Percentiles rank a stretch among this genome's conserved stretches.
Conservation (phyloP, 2,888 invertebrate genomes). For the Drosophila pseudotalamancana region DNA sequence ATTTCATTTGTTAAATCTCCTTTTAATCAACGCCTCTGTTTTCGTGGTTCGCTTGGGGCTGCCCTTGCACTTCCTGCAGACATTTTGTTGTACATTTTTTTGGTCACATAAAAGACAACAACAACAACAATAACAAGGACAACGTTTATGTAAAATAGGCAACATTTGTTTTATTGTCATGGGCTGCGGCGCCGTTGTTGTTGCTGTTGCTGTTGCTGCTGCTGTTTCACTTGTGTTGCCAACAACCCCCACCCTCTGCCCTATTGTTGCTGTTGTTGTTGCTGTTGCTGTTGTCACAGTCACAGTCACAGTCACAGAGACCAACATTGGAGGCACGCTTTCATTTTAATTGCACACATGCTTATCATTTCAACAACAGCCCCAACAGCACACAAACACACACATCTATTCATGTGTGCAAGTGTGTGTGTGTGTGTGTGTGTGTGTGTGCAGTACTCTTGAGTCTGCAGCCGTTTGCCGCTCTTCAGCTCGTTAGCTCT, state of each 20-base stretch:
- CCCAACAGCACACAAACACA: constrained; percentile 22
- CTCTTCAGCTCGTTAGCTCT: constrained; percentile 65
- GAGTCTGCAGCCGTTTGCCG: constrained; percentile 22
- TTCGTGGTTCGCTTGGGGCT: not conserved
- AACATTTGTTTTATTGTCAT: constrained; percentile 75
- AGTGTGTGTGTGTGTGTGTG: constrained; percentile 2
- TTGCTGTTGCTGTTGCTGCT: constrained; percentile 12
- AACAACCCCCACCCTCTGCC: not conserved
- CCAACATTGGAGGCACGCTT: constrained; percentile 66
- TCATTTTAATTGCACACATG: constrained; percentile 80
- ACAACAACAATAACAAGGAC: constrained; percentile 44
- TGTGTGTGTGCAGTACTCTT: constrained; percentile 14
- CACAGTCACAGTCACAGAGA: constrained; percentile 39
- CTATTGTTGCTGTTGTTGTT: constrained; percentile 1
- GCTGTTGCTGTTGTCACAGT: constrained; percentile 27
- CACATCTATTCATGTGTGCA: no score
- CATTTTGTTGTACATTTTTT: constrained; percentile 21
- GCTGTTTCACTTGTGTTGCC: constrained; percentile 27
- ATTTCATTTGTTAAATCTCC: constrained; percentile 32
- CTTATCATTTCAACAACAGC: constrained; percentile 79
- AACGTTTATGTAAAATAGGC: constrained; percentile 77
- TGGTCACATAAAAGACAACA: constrained; percentile 42
- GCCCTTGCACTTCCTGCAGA: not conserved
- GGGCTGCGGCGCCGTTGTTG: constrained; percentile 38
- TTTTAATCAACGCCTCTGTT: constrained; percentile 49